Evolutionary conservation across 2,113 vertebrate species (phyloP), one percentile per base, ranked within the genome.

Genomic region (Serilophus lunatus): DNA sequence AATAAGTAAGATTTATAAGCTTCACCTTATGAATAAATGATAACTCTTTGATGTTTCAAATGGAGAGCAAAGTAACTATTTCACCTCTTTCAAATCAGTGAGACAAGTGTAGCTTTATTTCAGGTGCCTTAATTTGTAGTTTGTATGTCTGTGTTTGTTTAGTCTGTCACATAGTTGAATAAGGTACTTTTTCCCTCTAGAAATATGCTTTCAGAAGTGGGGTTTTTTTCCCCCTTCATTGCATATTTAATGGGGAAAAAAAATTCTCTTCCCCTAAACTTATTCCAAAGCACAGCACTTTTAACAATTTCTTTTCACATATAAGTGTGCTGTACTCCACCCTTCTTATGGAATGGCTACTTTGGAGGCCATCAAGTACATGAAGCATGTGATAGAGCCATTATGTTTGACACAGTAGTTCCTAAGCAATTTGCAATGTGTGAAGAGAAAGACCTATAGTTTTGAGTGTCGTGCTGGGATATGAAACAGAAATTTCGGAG

Each of bases 61-160:
- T 35, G 8, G 14, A 82, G 29, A 79, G 12, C 50, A 66, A 78
- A 71, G 25, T 14, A 88, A 29, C 36, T 31, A 12, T 66, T 51
- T 63, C 3, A 8, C 3, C 64, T 71, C 56, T 76, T 71, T 61
- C n/a, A 92, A 75, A 16, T 80, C 40, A 49, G 8, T 66, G 50
- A 54, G 42, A 29, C 8, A 60, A 72, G 65, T 40, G 76, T 75
- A 31, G 80, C 77, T 96, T 95, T 97, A 82, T 93, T 93, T 86
- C 50, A 88, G 40, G 49, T 69, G 31, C 81, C 61, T 96, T 96
- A 91, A 92, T 93, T 94, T 97, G 96, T 96, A 93, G 95, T 96
- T 95, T 90, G 2, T 76, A 16, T 72, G 31, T 56, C n/a, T 92
- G 18, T 90, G 18, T 96, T 95, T 95, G 59, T 91, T 78, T 74